Percentiles rank a stretch among this genome's conserved stretches.
phyloP scores from a whole-genome alignment of 2,797 vertebrate genomes.

The Lates japonicus region DNA sequence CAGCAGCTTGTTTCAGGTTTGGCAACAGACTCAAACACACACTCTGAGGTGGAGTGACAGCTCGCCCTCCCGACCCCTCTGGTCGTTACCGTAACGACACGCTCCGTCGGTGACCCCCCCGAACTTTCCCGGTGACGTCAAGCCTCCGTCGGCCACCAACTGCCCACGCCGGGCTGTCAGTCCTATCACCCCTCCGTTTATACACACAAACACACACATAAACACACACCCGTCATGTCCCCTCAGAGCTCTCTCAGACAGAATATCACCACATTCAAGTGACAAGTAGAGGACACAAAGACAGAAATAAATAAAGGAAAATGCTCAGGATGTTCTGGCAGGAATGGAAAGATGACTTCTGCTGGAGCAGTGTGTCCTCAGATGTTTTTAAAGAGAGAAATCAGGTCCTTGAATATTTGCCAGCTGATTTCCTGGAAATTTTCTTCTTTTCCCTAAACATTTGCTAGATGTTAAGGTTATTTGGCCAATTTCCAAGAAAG shows the following conservation, averaged over 20 bases:
- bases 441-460: too few relatives aligned
- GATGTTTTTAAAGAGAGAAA: not conserved
- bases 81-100: conserved; percentile 9
- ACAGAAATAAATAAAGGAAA: not conserved
- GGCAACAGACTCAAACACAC: conserved; percentile 5
- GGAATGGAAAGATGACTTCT: not conserved
- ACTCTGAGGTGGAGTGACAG: conserved; percentile 58
- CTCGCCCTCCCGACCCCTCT: conserved; percentile 25
- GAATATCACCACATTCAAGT: conserved; percentile 25
- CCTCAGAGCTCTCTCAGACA: conserved; percentile 32
- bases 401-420: not conserved
- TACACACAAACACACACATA: not conserved
- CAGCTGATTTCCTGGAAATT: too few relatives aligned
- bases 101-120: conserved; percentile 21
- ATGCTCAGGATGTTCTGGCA: not conserved
- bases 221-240: not conserved
- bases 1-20: conserved; percentile 36
- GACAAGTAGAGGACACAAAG: conserved; percentile 49
- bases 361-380: not conserved
- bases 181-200: not conserved
- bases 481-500: too few relatives aligned
- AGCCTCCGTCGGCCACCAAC: conserved; percentile 8
- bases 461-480: too few relatives aligned
- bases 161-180: not conserved
- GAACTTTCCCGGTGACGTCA: conserved; percentile 16